Percentiles rank a stretch among this genome's conserved stretches.
Evolutionary conservation across 1,140 invertebrate species (phyloP).

Genomic region (Hypsibius dujardini): DNA sequence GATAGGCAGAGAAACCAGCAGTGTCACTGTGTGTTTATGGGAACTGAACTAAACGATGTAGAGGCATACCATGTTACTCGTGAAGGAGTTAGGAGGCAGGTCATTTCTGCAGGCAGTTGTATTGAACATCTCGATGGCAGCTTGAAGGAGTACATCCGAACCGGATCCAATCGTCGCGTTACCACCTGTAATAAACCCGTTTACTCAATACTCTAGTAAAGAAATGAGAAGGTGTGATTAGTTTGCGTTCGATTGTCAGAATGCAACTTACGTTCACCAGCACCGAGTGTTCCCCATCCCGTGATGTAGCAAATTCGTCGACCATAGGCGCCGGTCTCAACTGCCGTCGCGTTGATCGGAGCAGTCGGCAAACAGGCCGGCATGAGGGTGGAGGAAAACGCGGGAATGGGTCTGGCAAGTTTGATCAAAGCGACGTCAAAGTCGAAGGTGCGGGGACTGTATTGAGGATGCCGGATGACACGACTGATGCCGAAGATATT

Average conservation of each 20-base stretch:
- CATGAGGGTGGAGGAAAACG: background rate
- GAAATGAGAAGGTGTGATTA: background rate
- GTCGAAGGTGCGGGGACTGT: background rate
- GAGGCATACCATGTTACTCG: background rate
- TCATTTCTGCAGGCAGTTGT: background rate
- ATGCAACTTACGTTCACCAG: background rate
- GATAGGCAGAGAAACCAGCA: no score
- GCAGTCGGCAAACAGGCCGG: background rate
- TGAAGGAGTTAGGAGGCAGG: background rate
- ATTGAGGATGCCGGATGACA: background rate
- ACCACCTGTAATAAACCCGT: background rate
- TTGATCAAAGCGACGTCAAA: background rate
- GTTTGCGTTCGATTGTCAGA: background rate
- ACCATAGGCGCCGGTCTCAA: background rate
- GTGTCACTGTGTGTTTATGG: no score
- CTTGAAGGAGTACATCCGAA: background rate
- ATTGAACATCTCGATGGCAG: background rate
- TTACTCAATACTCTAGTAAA: background rate
- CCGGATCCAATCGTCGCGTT: background rate
- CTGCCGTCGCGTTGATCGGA: background rate
- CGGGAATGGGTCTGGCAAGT: background rate
- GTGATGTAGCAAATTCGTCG: background rate
- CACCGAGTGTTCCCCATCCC: background rate
- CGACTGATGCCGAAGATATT: background rate
- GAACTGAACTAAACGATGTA: no score